A percentile compares a stretch with the other conserved stretches of the same genome.
phyloP scores from a whole-genome alignment of 2,797 vertebrate genomes.

The Typhlichthys subterraneus region DNA sequence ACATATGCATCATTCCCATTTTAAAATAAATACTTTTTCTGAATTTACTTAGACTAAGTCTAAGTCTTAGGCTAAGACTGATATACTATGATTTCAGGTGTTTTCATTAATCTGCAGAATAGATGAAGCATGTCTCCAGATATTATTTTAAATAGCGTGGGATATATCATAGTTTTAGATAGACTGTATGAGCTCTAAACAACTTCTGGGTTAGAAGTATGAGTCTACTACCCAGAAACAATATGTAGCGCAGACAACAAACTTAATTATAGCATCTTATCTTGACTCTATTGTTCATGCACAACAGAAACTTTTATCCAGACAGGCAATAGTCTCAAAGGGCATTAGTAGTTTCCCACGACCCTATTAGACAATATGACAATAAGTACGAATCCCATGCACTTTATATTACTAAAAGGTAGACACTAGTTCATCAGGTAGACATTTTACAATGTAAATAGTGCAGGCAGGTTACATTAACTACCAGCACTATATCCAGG shows the following conservation, averaged over 20 bases:
- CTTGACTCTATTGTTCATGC: conserved; percentile 36
- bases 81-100: conserved; percentile 18
- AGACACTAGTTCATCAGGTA: too few relatives aligned
- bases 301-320: conserved; percentile 16
- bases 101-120: too few relatives aligned
- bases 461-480: neutral
- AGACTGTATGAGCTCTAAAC: conserved; percentile 20
- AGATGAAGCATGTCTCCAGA: neutral
- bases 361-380: neutral
- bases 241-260: conserved; percentile 34
- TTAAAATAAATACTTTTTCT: neutral
- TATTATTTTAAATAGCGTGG: neutral
- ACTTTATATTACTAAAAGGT: too few relatives aligned
- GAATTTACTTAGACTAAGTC: neutral
- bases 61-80: neutral
- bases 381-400: neutral
- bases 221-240: conserved; percentile 34
- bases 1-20: too few relatives aligned
- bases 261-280: conserved; percentile 17
- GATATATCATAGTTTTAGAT: conserved; percentile 2
- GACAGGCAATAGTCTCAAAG: conserved; percentile 16
- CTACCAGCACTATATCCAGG: neutral
- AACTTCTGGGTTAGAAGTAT: conserved; percentile 29
- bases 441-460: too few relatives aligned
- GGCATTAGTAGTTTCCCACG: conserved; percentile 48